Conservation (phyloP, 2,888 invertebrate species). For the Xylota sylvarum region DNA sequence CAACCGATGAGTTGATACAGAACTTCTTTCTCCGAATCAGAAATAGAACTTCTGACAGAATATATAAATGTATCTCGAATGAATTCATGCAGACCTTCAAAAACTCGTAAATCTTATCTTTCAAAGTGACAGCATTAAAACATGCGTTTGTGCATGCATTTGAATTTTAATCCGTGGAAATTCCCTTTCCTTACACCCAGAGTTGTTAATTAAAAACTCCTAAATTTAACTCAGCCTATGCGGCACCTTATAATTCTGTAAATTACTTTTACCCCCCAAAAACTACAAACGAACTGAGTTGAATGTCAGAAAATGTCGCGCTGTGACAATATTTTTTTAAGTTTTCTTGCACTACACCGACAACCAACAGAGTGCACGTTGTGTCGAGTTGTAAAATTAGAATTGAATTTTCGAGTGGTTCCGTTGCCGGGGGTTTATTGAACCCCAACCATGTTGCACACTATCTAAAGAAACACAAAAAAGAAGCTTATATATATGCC, state of each 20-base stretch:
- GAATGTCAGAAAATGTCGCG: constrained; percentile 49
- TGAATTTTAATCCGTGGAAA: constrained; percentile 25
- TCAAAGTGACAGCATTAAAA: constrained; percentile 27
- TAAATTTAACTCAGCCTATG: background rate
- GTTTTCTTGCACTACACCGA: constrained; percentile 36
- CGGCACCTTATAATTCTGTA: background rate
- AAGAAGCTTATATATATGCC: constrained; percentile 18
- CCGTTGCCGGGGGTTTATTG: constrained; percentile 66
- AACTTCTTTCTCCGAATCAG: constrained; percentile 1
- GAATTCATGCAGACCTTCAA: constrained; percentile 33
- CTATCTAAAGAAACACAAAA: background rate
- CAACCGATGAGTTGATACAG: background rate
- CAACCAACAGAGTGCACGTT: constrained; percentile 23
- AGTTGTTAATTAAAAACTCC: constrained; percentile 29
- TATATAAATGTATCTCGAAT: constrained; percentile 3
- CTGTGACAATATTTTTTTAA: constrained; percentile 23
- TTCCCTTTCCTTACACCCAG: constrained; percentile 15
- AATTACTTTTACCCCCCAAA: constrained; percentile 26
- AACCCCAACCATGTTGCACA: constrained; percentile 47
- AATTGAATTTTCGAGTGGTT: constrained; percentile 58
- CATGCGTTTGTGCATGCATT: background rate
- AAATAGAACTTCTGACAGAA: constrained; percentile 37
- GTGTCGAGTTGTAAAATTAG: constrained; percentile 66
- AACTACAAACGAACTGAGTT: constrained; percentile 25
- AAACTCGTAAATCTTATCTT: constrained; percentile 29